Conservation (phyloP, 2,888 invertebrate genomes). For the Troides oblongomaculatus region DNA sequence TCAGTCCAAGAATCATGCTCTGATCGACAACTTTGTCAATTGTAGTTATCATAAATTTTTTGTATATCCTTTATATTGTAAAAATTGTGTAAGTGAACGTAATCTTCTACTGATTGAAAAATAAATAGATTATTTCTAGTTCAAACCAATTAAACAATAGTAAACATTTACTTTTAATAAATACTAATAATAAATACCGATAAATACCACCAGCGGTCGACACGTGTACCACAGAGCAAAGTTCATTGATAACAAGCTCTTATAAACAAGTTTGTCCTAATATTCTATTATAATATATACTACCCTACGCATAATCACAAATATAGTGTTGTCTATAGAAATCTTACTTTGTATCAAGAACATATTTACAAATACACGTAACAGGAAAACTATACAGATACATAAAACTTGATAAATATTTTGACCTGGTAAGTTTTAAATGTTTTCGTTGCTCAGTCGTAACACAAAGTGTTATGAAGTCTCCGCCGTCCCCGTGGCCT, state of each 20-base stretch:
- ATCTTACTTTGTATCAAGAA: neutral
- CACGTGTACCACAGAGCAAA: conserved; percentile 23
- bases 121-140: conserved; percentile 11
- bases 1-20: too few relatives aligned
- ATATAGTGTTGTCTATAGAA: neutral
- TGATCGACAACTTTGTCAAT: too few relatives aligned
- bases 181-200: conserved; percentile 10
- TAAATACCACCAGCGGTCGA: conserved; percentile 11
- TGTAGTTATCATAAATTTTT: too few relatives aligned
- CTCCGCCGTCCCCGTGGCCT: neutral
- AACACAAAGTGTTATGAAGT: neutral
- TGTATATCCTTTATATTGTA: too few relatives aligned
- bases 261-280: conserved; percentile 5
- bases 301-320: neutral
- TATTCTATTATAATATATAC: neutral
- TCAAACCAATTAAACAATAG: conserved; percentile 11
- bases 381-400: too few relatives aligned
- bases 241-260: conserved; percentile 27
- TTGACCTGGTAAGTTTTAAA: neutral
- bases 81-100: neutral
- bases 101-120: neutral
- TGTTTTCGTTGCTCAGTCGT: neutral
- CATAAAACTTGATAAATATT: too few relatives aligned
- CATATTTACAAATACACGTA: too few relatives aligned
- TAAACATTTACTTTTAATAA: conserved; percentile 4